phyloP scores from a whole-genome alignment of 2,113 vertebrate genomes.

The Pterocles gutturalis region DNA sequence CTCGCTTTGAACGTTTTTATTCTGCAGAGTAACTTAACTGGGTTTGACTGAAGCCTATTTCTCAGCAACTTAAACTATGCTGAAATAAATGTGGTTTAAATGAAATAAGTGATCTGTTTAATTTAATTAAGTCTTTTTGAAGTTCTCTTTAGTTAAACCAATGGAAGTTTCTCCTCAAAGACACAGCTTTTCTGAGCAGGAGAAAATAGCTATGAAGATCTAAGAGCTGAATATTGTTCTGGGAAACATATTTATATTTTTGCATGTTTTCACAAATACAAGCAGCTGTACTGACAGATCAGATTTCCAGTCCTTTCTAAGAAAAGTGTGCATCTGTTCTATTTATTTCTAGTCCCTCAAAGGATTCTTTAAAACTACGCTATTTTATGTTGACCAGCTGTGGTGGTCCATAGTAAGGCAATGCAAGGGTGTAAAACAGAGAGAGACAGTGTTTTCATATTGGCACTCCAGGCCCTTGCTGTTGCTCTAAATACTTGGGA shows the following conservation, averaged over 20 bases:
- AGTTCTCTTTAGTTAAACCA: neutral
- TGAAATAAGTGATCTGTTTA: neutral
- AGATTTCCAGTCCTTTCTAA: neutral
- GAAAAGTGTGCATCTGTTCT: slow-evolving; percentile 25
- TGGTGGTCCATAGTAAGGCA: neutral
- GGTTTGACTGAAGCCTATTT: neutral
- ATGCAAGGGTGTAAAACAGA: neutral
- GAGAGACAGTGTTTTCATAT: neutral
- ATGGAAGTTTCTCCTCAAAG: slow-evolving; percentile 6
- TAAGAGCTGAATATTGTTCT: neutral
- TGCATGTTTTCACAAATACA: neutral
- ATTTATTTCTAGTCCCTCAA: slow-evolving; percentile 36
- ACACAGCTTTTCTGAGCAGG: neutral
- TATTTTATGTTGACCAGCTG: slow-evolving; percentile 49
- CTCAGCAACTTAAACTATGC: neutral
- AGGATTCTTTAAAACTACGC: neutral
- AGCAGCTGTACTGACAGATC: slow-evolving; percentile 10
- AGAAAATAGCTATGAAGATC: neutral
- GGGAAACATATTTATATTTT: neutral
- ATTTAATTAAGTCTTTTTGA: neutral
- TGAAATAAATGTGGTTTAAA: slow-evolving; percentile 9
- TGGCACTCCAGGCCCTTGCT: neutral
- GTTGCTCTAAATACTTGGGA: neutral
- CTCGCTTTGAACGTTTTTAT: neutral
- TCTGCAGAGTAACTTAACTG: neutral